These are phyloP conservation scores for Eupeodes luniger DNA, from an alignment of 2,888 invertebrate species.

Conservation along the genomic window DNA sequence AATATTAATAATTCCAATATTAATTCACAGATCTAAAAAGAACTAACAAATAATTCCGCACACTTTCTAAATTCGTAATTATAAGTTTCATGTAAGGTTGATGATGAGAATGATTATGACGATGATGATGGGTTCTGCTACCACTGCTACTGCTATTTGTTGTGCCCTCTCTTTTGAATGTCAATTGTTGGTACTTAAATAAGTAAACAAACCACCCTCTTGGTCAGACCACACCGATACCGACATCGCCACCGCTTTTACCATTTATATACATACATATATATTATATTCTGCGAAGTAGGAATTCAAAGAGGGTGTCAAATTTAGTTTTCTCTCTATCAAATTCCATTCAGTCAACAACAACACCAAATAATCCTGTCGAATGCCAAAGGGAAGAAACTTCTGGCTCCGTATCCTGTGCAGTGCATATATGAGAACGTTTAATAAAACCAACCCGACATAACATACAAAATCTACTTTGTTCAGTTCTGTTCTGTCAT, in stretches of 20 bases:
- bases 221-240: conserved; percentile 41
- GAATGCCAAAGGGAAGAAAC: conserved; percentile 60
- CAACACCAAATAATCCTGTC: conserved; percentile 59
- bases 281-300: conserved; percentile 18
- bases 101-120: not conserved
- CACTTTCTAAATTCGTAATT: conserved; percentile 60
- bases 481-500: conserved; percentile 24
- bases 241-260: not conserved
- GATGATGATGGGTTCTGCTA: not conserved
- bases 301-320: conserved; percentile 62
- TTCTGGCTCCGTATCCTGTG: conserved; percentile 1
- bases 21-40: not conserved
- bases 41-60: conserved; percentile 21
- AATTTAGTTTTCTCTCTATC: conserved; percentile 72
- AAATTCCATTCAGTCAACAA: conserved; percentile 70
- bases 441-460: not conserved
- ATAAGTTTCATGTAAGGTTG: conserved; percentile 37
- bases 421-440: not conserved
- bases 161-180: conserved; percentile 61
- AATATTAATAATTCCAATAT: too few relatives aligned
- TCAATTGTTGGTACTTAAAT: conserved; percentile 54
- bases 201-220: conserved; percentile 71
- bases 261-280: not conserved
- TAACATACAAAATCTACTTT: conserved; percentile 23
- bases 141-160: conserved; percentile 8